Evolutionary conservation across 2,797 vertebrate genomes (phyloP).

Genomic region (Pogonophryne albipinna): DNA sequence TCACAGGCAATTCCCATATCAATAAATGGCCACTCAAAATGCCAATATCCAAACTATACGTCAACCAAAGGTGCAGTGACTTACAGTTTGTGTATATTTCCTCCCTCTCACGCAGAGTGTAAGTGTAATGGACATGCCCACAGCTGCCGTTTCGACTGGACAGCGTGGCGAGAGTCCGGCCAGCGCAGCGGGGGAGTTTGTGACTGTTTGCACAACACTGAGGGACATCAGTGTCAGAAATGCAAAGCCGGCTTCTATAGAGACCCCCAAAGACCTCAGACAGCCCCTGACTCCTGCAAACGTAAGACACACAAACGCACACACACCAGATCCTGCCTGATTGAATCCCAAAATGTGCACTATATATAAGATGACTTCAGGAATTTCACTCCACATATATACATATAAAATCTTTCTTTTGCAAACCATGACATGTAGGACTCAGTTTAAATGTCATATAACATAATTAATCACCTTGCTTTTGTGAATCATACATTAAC

Average conservation of each 20-base stretch:
- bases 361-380: not conserved
- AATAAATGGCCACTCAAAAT: not conserved
- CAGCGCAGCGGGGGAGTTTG: conserved; percentile 93
- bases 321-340: not conserved
- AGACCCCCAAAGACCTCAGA: conserved; percentile 85
- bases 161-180: conserved; percentile 89
- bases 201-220: conserved; percentile 94
- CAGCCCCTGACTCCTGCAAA: conserved; percentile 91
- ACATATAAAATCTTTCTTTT: not conserved
- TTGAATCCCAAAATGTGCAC: too few species aligned
- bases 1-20: not conserved
- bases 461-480: conserved; percentile 40
- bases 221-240: conserved; percentile 91
- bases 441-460: conserved; percentile 18
- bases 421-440: conserved; percentile 23
- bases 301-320: conserved; percentile 80
- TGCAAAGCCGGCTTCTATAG: conserved; percentile 94
- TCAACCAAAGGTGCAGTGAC: not conserved
- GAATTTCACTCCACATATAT: not conserved
- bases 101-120: conserved; percentile 84
- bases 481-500: conserved; percentile 46
- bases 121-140: conserved; percentile 95
- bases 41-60: too few species aligned
- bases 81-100: not conserved
- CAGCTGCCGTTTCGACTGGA: conserved; percentile 91